Evolutionary conservation across 2,113 vertebrate species (phyloP), one percentile per base, ranked within the genome.

Genomic region (Calonectris borealis): DNA sequence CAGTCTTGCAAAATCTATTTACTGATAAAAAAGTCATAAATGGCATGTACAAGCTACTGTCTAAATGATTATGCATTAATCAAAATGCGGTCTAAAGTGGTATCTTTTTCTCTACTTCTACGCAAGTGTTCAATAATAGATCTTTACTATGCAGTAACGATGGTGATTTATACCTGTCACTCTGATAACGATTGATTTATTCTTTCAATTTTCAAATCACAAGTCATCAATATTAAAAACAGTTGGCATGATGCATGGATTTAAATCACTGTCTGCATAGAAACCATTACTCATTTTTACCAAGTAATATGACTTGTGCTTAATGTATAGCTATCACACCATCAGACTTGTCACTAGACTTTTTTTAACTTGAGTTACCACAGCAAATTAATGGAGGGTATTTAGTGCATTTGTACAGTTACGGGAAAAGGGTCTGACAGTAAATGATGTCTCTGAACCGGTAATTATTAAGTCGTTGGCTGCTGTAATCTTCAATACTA

Each of bases 401-500:
- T 62, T 80, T 62, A 72, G 10, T 24, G 26, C 24, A 68, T 55
- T 49, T 75, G 31, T 40, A 72, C 0, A 0, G n/a, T 40, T 79
- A 68, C 62, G 25, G 13, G 24, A 71, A 88, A 91, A 46, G 19
- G 10, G 26, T 75, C 31, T 36, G 16, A 55, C 18, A 48, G 46
- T 55, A 84, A 86, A 27, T 0, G 0, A 71, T 2, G 3, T 16
- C 46, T 70, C 36, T 54, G n/a, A 88, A 76, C 20, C 2, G 3
- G 29, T 51, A 77, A 82, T 7, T 55, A 9, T 42, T 34, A 61
- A 79, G 16, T 62, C 69, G 66, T 44, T 54, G 34, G 13, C 32
- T 68, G 15, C 44, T 55, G 12, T 31, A 70, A 34, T 16, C 64
- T 70, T 88, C 55, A 71, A 15, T 11, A 57, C 6, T 66, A 88